Base-by-base conservation (phyloP, 92 coral and sea anemone genomes). In the Zoanthus solanderi region DNA sequence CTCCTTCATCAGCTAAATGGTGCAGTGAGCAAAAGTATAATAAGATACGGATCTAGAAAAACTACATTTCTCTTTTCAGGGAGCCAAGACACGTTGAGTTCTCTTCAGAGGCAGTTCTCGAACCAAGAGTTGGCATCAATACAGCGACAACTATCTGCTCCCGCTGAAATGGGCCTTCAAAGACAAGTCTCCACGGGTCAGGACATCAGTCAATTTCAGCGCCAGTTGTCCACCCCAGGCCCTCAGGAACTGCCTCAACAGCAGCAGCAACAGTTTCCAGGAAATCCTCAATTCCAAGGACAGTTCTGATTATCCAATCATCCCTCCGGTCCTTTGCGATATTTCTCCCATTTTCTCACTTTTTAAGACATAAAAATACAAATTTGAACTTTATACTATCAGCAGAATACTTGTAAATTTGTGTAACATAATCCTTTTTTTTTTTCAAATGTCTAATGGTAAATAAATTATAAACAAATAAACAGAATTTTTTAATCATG, bases 161-260 rank as follows among this genome's bases (percentile, higher is more conserved):
- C 93, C 46, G 89, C 94, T 28, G 93, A 93, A 61, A 87, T 93
- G 32, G 88, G 92, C 57, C 90, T 93, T 84, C 77, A 90, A 57
- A 89, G 91, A 15, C 98, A 96, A 44, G 89, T 87, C 32, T 68
- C 95, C 18, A 52, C 94, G 17, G 86, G 83, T 58, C 95, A 94
- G 54, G 90, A 91, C n/a, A 75, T 88, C 46, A 53, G 23, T 77
- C 42, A 90, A 54, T 91, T 90, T 78, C 90, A 91, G n/a, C 93
- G 99, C n/a, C 99, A 97, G 78, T 53, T 97, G 72, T 88, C 99
- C 0, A 93, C 94, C 10, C 94, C 98, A 53, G 96, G 76, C 2
- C 89, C 96, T 42, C 98, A 95, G 74, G 98, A 95, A 66, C 73
- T 95, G 14, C 6, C 93, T 29, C 98, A 93, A 67, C 98, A 94